Percentiles rank a stretch among this genome's conserved stretches.
Evolutionary conservation across 2,113 vertebrate species (phyloP).

Genomic region (human): GRCh38 chr5:27525001-27525500

Average conservation of each 20-base stretch:
- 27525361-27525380: neutral
- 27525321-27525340: neutral
- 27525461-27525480: neutral
- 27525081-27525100: too few relatives aligned
- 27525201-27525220: neutral
- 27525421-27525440: neutral
- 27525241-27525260: neutral
- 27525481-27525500: neutral
- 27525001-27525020: neutral
- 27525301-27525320: neutral
- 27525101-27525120: neutral
- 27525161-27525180: neutral
- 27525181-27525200: neutral
- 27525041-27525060: rapidly evolving
- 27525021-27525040: neutral
- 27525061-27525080: neutral
- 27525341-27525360: neutral
- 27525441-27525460: neutral
- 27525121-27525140: neutral
- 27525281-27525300: neutral
- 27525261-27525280: neutral
- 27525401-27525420: neutral
- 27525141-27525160: too few relatives aligned
- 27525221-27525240: neutral
- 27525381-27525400: neutral